phyloP scores from a whole-genome alignment of 2,888 invertebrate genomes.

The Phrixothrix hirtus region DNA sequence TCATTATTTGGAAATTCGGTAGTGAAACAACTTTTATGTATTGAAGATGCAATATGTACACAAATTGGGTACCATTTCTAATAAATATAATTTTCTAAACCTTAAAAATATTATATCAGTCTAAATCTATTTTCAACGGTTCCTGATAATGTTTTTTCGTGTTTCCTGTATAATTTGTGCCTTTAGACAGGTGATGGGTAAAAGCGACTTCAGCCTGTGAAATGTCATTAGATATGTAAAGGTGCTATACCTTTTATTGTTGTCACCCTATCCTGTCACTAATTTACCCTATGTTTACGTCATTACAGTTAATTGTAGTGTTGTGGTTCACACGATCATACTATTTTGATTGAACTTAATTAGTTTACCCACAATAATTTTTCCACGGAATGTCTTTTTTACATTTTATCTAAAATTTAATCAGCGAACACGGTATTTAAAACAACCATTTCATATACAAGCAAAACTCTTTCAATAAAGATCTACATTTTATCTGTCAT shows the following conservation, averaged over 20 bases:
- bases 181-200: constrained; percentile 13
- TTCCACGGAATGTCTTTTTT: too few relatives aligned
- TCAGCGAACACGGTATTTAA: too few relatives aligned
- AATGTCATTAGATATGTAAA: constrained; percentile 19
- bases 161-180: constrained; percentile 19
- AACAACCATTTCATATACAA: too few relatives aligned
- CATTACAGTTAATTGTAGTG: not conserved
- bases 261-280: constrained; percentile 8
- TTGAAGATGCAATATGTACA: too few relatives aligned
- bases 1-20: too few relatives aligned
- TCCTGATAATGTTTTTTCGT: not conserved
- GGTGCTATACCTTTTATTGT: constrained; percentile 12
- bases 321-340: not conserved
- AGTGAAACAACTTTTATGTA: too few relatives aligned
- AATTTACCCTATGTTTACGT: not conserved
- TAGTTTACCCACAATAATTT: too few relatives aligned
- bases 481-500: too few relatives aligned
- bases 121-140: not conserved
- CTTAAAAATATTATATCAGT: not conserved
- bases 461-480: too few relatives aligned
- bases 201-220: constrained; percentile 4
- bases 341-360: not conserved
- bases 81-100: not conserved
- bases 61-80: not conserved
- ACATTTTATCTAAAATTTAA: too few relatives aligned